phyloP scores from a whole-genome alignment of 2,797 vertebrate species.

The Argyrosomus regius region DNA sequence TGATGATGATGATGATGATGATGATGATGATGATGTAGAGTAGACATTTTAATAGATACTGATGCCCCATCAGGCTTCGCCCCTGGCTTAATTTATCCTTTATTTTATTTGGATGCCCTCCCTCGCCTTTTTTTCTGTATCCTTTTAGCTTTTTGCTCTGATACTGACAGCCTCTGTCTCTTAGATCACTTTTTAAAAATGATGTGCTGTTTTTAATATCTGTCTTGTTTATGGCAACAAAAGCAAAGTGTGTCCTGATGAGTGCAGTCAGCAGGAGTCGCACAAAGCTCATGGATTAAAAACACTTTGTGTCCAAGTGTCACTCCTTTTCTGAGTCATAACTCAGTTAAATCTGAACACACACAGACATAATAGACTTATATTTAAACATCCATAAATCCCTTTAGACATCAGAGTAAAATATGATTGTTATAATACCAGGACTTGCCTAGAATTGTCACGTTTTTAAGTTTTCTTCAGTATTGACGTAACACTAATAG shows the following conservation, averaged over 20 bases:
- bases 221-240: not conserved
- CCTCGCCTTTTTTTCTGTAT: slow-evolving; percentile 15
- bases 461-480: not conserved
- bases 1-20: not conserved
- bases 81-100: slow-evolving; percentile 46
- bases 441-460: not conserved
- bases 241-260: not conserved
- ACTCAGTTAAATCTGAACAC: not conserved
- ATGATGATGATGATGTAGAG: slow-evolving; percentile 51
- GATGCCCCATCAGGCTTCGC: slow-evolving; percentile 46
- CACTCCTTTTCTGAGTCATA: not conserved
- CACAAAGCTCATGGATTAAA: not conserved
- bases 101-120: slow-evolving; percentile 18
- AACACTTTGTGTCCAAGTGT: not conserved
- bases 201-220: slow-evolving; percentile 40
- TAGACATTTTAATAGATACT: slow-evolving; percentile 33
- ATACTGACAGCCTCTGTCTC: slow-evolving; percentile 55
- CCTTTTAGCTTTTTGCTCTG: slow-evolving; percentile 31
- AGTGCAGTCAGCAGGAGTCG: not conserved
- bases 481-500: no score
- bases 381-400: not conserved
- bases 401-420: not conserved
- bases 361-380: not conserved
- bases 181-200: slow-evolving; percentile 29
- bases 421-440: not conserved